Evolutionary conservation across 2,888 invertebrate genomes (phyloP), one percentile per base, ranked within the genome.

Genomic region (Idaea biselata): DNA sequence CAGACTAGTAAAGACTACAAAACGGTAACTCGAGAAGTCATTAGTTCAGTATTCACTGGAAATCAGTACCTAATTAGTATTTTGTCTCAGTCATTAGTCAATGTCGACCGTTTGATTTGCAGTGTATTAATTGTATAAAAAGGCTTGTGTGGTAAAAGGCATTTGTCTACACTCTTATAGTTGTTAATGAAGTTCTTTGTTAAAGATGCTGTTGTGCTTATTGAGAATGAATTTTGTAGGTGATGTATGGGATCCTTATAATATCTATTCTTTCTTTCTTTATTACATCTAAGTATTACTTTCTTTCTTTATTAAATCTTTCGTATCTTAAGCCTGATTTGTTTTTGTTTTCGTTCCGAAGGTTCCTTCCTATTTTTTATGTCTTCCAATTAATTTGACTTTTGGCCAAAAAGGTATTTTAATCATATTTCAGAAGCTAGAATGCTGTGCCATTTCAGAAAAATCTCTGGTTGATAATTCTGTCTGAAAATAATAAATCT

Each of bases 61-160:
- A 44, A 44, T 44, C 44, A 44, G 44, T 44, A 44, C 44, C 44
- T 44, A 44, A 44, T 44, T 44, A 44, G 44, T 44, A 44, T 44
- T 44, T 44, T 44, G 44, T 44, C 44, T 44, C 14, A 44, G 14
- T 44, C 44, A 44, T 44, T 44, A 44, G 44, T 44, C 44, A 44
- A 44, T 44, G 44, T 44, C 44, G 44, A 44, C 44, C 44, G 44
- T 44, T 44, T 44, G 44, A 44, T 44, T 44, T 44, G 44, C 44
- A 44, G 14, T 44, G 44, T 44, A 44, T 44, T 44, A 44, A 44
- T 44, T 6, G 6, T 44, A 44, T 44, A 44, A 44, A 44, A 44
- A 44, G 44, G 44, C 44, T 44, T 44, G 11, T 11, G 6, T 44
- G 14, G 44, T 44, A 44, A 8, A 33, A 33, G 7, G 14, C 33